A percentile compares a stretch with the other conserved stretches of the same genome.
Evolutionary conservation across 1,140 invertebrate genomes (phyloP).

Genomic region (Orchestia grillus): DNA sequence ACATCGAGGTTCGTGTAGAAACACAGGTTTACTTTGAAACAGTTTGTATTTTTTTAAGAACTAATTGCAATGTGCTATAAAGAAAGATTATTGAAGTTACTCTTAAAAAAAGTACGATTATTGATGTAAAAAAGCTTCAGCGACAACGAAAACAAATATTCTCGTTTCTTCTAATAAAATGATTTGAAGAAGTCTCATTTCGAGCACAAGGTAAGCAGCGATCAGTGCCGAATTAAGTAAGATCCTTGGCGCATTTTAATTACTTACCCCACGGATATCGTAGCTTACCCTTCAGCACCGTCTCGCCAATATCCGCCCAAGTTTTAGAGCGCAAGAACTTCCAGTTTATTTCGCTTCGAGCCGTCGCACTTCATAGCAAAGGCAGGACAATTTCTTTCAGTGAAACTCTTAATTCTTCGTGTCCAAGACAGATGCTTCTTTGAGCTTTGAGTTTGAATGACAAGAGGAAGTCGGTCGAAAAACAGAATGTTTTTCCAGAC

Average conservation of each 20-base stretch:
- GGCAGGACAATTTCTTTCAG: not conserved
- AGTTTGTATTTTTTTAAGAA: too few species aligned
- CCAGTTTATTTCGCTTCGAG: not conserved
- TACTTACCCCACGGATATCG: not conserved
- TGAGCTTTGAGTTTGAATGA: slow-evolving; percentile 49
- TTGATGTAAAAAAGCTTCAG: too few species aligned
- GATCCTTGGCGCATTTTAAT: too few species aligned
- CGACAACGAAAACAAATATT: too few species aligned
- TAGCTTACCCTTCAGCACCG: not conserved
- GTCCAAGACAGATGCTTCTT: slow-evolving; percentile 8
- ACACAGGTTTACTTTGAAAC: too few species aligned
- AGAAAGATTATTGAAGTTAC: too few species aligned
- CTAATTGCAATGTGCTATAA: too few species aligned
- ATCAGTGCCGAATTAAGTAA: not conserved
- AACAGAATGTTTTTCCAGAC: slow-evolving; percentile 49
- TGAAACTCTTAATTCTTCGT: slow-evolving; percentile 28
- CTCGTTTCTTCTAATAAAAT: not conserved
- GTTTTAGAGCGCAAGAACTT: not conserved
- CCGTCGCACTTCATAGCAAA: not conserved
- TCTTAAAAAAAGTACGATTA: too few species aligned
- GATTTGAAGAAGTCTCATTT: not conserved
- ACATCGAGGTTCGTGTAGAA: too few species aligned
- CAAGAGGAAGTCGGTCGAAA: slow-evolving; percentile 52
- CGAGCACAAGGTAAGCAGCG: not conserved
- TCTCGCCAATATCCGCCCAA: not conserved